Percentiles rank a stretch among this genome's conserved stretches.
Evolutionary conservation across 2,113 vertebrate species (phyloP).

Genomic region (Synchiropus splendidus): DNA sequence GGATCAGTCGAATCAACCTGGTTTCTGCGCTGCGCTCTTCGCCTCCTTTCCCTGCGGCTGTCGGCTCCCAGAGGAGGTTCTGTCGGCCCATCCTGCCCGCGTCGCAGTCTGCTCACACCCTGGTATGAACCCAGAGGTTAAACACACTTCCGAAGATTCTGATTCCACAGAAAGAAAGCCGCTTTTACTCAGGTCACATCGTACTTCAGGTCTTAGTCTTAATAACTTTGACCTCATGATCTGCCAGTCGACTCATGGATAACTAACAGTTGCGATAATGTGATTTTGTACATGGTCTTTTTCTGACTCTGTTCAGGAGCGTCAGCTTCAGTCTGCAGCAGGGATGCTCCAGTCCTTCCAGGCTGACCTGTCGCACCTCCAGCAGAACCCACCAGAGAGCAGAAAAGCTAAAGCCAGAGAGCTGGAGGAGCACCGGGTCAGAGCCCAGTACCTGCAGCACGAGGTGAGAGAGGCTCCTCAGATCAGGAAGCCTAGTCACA

Average conservation of each 20-base stretch:
- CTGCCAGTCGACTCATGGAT: too few species aligned
- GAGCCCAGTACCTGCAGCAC: constrained; percentile 60
- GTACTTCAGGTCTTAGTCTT: too few species aligned
- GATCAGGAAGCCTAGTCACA: too few species aligned
- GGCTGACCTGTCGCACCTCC: constrained; percentile 67
- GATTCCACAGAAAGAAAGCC: neutral
- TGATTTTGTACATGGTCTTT: too few species aligned
- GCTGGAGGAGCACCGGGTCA: constrained; percentile 62
- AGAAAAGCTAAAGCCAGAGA: constrained; percentile 67
- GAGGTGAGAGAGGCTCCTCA: constrained; percentile 46
- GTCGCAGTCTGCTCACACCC: constrained; percentile 59
- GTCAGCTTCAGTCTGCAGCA: constrained; percentile 73
- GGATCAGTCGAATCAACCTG: constrained; percentile 84
- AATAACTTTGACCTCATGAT: too few species aligned
- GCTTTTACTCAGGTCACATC: too few species aligned
- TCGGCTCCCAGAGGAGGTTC: constrained; percentile 81
- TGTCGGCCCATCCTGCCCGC: constrained; percentile 77
- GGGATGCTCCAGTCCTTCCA: constrained; percentile 72
- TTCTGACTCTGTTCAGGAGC: constrained; percentile 70
- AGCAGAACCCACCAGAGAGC: constrained; percentile 64
- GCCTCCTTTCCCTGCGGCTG: constrained; percentile 80
- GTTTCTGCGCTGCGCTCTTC: constrained; percentile 81
- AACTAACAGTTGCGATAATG: too few species aligned
- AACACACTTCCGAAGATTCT: neutral
- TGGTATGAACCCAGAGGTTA: too few species aligned